Conservation (phyloP, 2,888 invertebrate species). For the Zaprionus obscuricornis region DNA sequence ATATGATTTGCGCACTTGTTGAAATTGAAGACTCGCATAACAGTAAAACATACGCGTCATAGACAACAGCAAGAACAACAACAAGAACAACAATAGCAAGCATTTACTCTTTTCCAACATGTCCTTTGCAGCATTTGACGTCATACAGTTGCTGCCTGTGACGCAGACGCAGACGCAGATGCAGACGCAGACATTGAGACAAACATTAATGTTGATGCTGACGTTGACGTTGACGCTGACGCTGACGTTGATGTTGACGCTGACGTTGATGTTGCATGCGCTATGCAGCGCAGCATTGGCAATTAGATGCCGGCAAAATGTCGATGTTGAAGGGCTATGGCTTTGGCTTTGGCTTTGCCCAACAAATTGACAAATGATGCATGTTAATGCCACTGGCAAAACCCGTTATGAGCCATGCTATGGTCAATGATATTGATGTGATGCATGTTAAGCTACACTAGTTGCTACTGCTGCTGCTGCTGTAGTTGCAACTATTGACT, state of each 20-base stretch:
- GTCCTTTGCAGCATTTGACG: constrained; percentile 13
- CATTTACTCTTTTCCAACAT: not conserved
- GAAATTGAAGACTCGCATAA: constrained; percentile 6
- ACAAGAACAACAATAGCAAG: not conserved
- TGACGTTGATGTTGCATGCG: not conserved
- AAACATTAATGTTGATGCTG: no score
- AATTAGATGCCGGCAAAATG: constrained; percentile 33
- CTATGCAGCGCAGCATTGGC: constrained; percentile 25
- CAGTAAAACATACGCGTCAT: not conserved
- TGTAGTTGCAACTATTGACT: constrained; percentile 43
- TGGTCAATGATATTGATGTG: constrained; percentile 32
- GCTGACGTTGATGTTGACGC: constrained; percentile 1
- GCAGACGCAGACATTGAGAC: not conserved
- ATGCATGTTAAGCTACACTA: constrained; percentile 37
- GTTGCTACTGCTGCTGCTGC: not conserved
- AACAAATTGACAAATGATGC: constrained; percentile 68
- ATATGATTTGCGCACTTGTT: constrained; percentile 11
- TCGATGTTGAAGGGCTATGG: not conserved
- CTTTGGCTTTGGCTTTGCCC: constrained; percentile 2
- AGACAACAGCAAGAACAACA: not conserved
- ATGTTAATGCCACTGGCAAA: constrained; percentile 48
- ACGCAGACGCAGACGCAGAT: not conserved
- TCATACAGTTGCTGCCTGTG: not conserved
- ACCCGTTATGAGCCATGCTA: constrained; percentile 20
- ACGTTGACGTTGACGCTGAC: not conserved